Base-by-base conservation (phyloP, 2,888 invertebrate species). In the Copidosoma aretas region DNA sequence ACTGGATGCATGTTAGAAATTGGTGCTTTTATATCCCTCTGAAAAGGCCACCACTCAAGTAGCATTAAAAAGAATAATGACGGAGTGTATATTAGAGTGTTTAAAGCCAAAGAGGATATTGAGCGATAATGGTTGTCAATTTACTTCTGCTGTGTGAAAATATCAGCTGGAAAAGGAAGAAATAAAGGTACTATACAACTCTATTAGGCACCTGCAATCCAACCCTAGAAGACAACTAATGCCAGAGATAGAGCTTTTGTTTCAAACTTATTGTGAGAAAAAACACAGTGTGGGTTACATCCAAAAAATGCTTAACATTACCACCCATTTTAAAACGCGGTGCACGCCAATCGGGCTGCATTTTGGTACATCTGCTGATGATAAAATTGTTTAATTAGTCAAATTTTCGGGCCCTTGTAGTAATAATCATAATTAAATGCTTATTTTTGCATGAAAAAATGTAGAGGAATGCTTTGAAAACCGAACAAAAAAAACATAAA, bases 161-260 rank as follows among this genome's bases (percentile, higher is more conserved):
- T 10, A 1, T 1, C 1, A 1, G 2, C 25, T 69, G 1, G 65
- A 51, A 39, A 43, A 19, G 0, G n/a, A 15, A 0, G 69, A 65
- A 0, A 60, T 70, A n/a, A 41, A 39, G 1, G 60, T 62, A 0
- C 1, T 56, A 0, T 71, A 39, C 32, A 71, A 70, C 0, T 71
- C 72, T 0, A 64, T 75, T 5, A 59, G 74, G 0, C 72, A 75
- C 54, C 74, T 74, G 0, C 73, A 75, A 39, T 69, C 70, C 0
- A 75, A 75, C 21, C 73, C 73, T 3, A 60, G 67, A 8, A 73
- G 74, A 22, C 19, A 73, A 12, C 53, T 66, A 0, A 74, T 75
- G 75, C 25, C 70, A 5, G 75, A 74, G n/a, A 17, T 75, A 10
- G 74, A 72, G 0, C 46, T 68, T 1, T 15, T 73, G 1, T 75